Evolutionary conservation across 1,140 invertebrate genomes (phyloP).

Genomic region (Eriosoma lanigerum): DNA sequence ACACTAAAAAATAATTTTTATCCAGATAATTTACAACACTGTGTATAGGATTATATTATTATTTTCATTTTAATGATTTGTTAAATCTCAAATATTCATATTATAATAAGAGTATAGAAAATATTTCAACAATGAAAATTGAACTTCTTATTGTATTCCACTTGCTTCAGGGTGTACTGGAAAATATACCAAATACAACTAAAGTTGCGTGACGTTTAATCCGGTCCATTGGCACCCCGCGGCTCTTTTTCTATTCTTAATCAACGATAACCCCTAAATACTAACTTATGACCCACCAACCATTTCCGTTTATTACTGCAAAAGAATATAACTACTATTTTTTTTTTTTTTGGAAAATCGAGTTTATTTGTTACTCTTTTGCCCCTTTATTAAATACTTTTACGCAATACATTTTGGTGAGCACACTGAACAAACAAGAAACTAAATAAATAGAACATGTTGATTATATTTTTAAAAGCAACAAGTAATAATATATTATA

Average conservation of each 20-base stretch:
- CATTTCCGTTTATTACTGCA: conserved; percentile 15
- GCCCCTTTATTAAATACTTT: background rate
- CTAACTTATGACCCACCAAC: conserved; percentile 10
- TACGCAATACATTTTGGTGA: background rate
- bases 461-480: background rate
- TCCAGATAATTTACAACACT: no score
- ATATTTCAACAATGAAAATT: background rate
- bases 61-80: no score
- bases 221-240: background rate
- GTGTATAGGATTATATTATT: no score
- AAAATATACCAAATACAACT: background rate
- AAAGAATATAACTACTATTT: conserved; percentile 7
- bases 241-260: conserved; percentile 25
- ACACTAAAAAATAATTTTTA: no score
- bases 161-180: background rate
- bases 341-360: background rate
- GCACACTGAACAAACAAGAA: background rate
- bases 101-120: no score
- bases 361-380: conserved; percentile 25
- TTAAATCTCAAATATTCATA: no score
- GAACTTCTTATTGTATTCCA: background rate
- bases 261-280: conserved; percentile 22
- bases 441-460: conserved; percentile 19
- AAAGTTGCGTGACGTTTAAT: conserved; percentile 1
- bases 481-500: background rate